A percentile compares a stretch with the other conserved stretches of the same genome.
These are phyloP conservation scores for Cryptoprocta ferox DNA, from an alignment of 2,797 vertebrate species.

Conservation along the genomic window DNA sequence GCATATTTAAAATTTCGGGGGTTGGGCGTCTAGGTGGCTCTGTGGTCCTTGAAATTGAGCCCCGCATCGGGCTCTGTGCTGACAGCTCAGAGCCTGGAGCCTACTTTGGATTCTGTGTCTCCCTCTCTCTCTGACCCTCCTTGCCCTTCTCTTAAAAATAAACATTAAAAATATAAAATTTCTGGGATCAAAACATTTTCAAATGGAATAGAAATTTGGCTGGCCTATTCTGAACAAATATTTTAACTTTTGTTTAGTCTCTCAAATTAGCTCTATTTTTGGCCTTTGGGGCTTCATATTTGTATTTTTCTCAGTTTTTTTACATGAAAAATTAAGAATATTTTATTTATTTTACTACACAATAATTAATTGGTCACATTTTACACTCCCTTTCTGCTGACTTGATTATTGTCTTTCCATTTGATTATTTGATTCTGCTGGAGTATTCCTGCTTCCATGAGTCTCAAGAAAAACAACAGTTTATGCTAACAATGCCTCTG, in stretches of 20 bases:
- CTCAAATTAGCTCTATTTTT: conserved; percentile 4
- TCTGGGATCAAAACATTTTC: conserved; percentile 26
- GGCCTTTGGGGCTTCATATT: not conserved
- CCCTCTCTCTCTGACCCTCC: too few relatives aligned
- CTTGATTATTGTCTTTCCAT: not conserved
- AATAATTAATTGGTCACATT: not conserved
- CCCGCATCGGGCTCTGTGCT: too few relatives aligned
- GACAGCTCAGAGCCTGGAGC: too few relatives aligned
- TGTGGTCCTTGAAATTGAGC: too few relatives aligned
- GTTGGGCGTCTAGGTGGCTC: not conserved
- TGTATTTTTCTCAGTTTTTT: conserved; percentile 36
- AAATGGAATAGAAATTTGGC: not conserved
- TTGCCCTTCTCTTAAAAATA: too few relatives aligned
- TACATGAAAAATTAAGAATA: conserved; percentile 34
- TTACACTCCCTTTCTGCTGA: not conserved
- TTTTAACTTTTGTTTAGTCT: conserved; percentile 7
- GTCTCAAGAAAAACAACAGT: not conserved
- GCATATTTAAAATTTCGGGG: conserved; percentile 1
- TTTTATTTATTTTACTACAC: not conserved
- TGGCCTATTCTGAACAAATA: conserved; percentile 7
- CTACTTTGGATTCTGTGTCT: too few relatives aligned
- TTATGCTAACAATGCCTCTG: not conserved
- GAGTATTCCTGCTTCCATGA: not conserved
- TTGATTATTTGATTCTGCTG: not conserved
- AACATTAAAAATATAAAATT: not conserved